These are phyloP conservation scores for Pelvicachromis taeniatus DNA, from an alignment of 2,113 vertebrate genomes.

Conservation along the genomic window DNA sequence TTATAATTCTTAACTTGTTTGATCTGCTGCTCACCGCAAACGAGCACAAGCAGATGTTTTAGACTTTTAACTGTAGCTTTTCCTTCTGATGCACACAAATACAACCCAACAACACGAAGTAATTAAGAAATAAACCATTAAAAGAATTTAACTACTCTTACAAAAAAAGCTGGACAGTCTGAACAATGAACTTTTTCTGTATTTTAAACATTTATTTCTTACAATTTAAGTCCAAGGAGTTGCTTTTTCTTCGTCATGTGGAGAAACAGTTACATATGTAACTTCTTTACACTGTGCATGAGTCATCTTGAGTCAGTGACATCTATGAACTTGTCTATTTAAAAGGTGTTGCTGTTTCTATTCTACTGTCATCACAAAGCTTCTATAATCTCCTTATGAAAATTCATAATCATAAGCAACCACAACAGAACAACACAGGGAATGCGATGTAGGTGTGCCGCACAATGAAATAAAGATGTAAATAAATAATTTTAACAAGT, in stretches of 20 bases:
- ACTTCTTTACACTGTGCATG: not conserved
- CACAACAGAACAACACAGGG: not conserved
- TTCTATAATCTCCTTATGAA: slow-evolving; percentile 62
- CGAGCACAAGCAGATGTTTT: not conserved
- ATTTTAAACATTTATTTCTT: not conserved
- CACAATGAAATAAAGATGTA: slow-evolving; percentile 35
- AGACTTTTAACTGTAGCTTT: not conserved
- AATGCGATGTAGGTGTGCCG: not conserved
- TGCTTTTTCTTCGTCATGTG: not conserved
- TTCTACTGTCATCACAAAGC: slow-evolving; percentile 39
- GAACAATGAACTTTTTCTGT: not conserved
- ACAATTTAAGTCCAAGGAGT: not conserved
- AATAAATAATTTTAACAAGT: slow-evolving; percentile 62
- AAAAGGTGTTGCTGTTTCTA: slow-evolving; percentile 15
- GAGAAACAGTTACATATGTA: not conserved
- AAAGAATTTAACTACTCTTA: not conserved
- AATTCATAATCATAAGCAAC: slow-evolving; percentile 47
- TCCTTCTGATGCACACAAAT: not conserved
- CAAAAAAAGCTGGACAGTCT: not conserved
- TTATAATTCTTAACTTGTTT: not conserved
- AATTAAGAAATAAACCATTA: not conserved
- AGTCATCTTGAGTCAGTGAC: slow-evolving; percentile 11
- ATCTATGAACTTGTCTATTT: slow-evolving; percentile 3
- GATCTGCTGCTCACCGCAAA: not conserved
- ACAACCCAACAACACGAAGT: not conserved